Conservation (phyloP, 2,113 vertebrate species). For the Opisthocomus hoazin region DNA sequence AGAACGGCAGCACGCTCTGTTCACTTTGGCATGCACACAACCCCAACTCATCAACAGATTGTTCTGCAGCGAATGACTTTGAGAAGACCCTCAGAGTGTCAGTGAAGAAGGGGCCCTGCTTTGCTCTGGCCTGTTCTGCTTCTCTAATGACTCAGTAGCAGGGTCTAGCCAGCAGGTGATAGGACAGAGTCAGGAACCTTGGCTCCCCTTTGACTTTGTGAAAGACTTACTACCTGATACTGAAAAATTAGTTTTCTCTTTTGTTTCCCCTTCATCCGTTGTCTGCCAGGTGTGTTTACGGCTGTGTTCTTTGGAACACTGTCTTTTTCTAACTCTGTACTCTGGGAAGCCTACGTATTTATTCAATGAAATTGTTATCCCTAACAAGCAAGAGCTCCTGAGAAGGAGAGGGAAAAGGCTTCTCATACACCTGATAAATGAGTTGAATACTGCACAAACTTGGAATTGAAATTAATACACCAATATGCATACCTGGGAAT, state of each 20-base stretch:
- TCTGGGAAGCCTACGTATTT: not conserved
- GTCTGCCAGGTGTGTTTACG: not conserved
- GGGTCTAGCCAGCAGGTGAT: not conserved
- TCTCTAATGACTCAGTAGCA: not conserved
- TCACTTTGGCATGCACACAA: fast-evolving
- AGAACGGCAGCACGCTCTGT: not conserved
- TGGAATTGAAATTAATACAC: not conserved
- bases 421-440: not conserved
- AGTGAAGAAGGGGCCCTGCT: not conserved
- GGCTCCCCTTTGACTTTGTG: not conserved
- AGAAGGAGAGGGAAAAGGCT: not conserved
- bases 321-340: not conserved
- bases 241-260: not conserved
- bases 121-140: not conserved
- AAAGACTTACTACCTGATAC: not conserved
- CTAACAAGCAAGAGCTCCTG: not conserved
- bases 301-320: not conserved
- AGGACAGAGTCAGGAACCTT: not conserved
- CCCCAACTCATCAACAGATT: not conserved
- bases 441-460: not conserved
- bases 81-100: not conserved
- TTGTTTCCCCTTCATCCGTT: not conserved
- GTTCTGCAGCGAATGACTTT: not conserved
- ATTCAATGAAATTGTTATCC: not conserved
- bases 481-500: not conserved